These are phyloP conservation scores for Drosophila merina DNA, from an alignment of 2,888 invertebrate genomes.

Conservation along the genomic window DNA sequence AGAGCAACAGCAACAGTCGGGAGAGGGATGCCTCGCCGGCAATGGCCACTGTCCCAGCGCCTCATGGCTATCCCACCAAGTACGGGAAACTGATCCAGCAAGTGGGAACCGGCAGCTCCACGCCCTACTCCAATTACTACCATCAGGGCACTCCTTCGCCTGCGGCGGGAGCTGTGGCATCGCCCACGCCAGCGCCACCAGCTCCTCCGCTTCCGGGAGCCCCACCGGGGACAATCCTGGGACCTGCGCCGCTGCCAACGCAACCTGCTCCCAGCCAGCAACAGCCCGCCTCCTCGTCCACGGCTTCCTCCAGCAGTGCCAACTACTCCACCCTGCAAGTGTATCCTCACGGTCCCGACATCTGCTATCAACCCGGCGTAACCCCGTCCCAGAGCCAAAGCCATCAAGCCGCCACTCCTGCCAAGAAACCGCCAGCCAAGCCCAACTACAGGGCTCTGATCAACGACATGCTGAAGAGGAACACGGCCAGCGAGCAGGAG, in stretches of 20 bases:
- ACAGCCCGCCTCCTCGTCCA: slow-evolving; percentile 19
- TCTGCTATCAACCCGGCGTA: slow-evolving; percentile 53
- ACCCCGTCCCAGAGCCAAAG: slow-evolving; percentile 19
- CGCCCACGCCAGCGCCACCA: slow-evolving; percentile 64
- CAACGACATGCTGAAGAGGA: slow-evolving; percentile 79
- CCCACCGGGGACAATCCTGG: slow-evolving; percentile 16
- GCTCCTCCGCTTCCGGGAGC: slow-evolving; percentile 1
- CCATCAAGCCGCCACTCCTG: slow-evolving; percentile 12
- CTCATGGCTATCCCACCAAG: slow-evolving; percentile 72
- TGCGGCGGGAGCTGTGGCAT: slow-evolving; percentile 70
- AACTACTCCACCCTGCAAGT: slow-evolving; percentile 66
- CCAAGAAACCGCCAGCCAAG: slow-evolving; percentile 66
- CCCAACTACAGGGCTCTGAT: slow-evolving; percentile 83
- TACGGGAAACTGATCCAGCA: slow-evolving; percentile 70
- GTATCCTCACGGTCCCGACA: slow-evolving; percentile 69
- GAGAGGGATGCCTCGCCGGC: slow-evolving; percentile 34
- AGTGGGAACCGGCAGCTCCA: slow-evolving; percentile 13
- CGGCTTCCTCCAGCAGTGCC: slow-evolving; percentile 25
- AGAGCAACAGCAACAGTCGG: slow-evolving; percentile 23
- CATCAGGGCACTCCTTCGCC: slow-evolving; percentile 73
- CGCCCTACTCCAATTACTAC: slow-evolving; percentile 51
- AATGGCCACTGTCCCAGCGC: slow-evolving; percentile 37
- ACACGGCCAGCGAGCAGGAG: slow-evolving; percentile 82
- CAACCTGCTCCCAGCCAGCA: slow-evolving; percentile 14
- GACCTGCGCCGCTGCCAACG: slow-evolving; percentile 39